Percentiles rank a stretch among this genome's conserved stretches.
Evolutionary conservation across 2,888 invertebrate genomes (phyloP).

Genomic region (Callosobruchus maculatus): DNA sequence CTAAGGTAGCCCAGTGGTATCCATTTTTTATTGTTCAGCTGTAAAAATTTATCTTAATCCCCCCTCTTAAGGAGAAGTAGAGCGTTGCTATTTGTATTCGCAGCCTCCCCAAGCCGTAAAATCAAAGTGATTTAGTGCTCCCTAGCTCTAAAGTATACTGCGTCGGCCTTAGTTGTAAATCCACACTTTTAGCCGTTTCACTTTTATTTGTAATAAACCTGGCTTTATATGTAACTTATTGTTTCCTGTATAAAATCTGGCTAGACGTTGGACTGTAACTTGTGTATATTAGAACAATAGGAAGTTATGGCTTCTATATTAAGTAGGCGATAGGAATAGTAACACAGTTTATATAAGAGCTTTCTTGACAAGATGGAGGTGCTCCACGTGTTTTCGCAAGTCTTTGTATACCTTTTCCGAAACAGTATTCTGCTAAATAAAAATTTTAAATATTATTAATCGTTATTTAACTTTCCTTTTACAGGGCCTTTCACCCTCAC

Average conservation of each 20-base stretch:
- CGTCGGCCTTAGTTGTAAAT: background rate
- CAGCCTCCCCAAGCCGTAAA: background rate
- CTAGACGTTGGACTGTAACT: background rate
- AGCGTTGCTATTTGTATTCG: background rate
- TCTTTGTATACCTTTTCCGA: no score
- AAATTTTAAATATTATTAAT: no score
- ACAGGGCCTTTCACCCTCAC: no score
- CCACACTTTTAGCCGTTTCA: background rate
- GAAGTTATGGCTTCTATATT: background rate
- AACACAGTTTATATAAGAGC: background rate
- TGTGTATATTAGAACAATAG: background rate
- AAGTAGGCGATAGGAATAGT: background rate
- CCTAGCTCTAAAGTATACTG: background rate
- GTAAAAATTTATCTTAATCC: no score
- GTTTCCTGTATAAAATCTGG: background rate
- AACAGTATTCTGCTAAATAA: no score
- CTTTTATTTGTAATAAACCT: background rate
- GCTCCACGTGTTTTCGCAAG: no score
- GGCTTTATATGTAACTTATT: background rate
- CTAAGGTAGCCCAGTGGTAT: no score
- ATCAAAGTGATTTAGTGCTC: background rate
- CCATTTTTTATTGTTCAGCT: no score
- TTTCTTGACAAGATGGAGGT: background rate
- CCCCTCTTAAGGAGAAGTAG: background rate
- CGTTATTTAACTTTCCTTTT: no score